A percentile compares a stretch with the other conserved stretches of the same genome.
phyloP scores from a whole-genome alignment of 2,888 invertebrate species.

The Pseudococcus longispinus region DNA sequence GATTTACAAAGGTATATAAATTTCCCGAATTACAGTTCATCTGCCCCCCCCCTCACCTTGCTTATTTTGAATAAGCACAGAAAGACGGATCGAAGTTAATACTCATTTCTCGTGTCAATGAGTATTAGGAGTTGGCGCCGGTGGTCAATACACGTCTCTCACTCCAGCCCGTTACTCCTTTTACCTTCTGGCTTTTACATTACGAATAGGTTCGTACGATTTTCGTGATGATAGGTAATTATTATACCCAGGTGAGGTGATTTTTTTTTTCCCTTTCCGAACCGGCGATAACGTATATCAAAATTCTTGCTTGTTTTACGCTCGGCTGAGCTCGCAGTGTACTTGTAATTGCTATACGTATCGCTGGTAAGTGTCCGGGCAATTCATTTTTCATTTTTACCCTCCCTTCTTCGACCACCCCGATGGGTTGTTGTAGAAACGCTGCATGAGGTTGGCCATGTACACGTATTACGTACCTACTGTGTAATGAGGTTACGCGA shows the following conservation, averaged over 20 bases:
- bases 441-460: not conserved
- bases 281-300: not conserved
- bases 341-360: not conserved
- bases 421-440: not conserved
- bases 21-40: not conserved
- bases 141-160: not conserved
- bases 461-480: not conserved
- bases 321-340: not conserved
- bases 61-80: not conserved
- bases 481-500: not conserved
- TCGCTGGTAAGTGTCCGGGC: not conserved
- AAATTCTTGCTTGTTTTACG: constrained; percentile 10
- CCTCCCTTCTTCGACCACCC: not conserved
- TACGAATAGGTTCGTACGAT: not conserved
- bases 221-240: constrained; percentile 9
- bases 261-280: not conserved
- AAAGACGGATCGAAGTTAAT: not conserved
- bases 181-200: not conserved
- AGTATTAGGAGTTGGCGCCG: not conserved
- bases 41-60: not conserved
- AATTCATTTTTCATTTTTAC: not conserved
- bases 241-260: not conserved
- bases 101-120: not conserved
- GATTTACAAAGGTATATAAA: not conserved
- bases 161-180: not conserved